Base-by-base conservation (phyloP, 2,113 vertebrate species). In the Ophthalmolycus amberensis region DNA sequence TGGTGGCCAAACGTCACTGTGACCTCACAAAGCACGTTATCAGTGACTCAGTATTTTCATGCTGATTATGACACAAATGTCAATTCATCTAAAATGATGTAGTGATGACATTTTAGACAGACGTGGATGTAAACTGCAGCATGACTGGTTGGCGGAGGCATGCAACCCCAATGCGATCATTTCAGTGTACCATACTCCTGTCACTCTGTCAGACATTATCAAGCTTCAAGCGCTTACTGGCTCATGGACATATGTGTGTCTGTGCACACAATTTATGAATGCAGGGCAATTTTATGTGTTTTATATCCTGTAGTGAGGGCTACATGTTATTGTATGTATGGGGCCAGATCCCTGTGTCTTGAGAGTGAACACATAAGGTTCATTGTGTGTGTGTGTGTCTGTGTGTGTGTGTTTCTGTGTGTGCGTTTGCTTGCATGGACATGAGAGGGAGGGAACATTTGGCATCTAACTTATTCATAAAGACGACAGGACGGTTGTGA, bases 401-500 rank as follows among this genome's bases (percentile, higher is more conserved):
- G 29, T 29, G 29, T 29, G 29, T 29, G 29, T 2, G 25, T 83
- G 44, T 63, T n/a, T 56, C 9, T 2, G 54, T 52, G 76, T 38
- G 72, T 83, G 76, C 12, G 22, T 82, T 37, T 68, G 65, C 76
- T 60, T 77, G 64, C 79, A 27, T 63, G 88, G 62, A 54, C 68
- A 74, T 65, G 75, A 85, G 85, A 89, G 69, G 85, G 81, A 88
- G 83, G 85, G 71, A 91, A 88, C 92, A 92, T 93, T 93, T 91
- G 90, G 90, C 77, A 54, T 86, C 80, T 91, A 85, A 93, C 78
- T 92, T 93, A 94, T 94, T 93, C 83, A 94, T 92, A 83, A 87
- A 88, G 83, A 75, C 46, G 77, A 91, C 92, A 90, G 92, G 91
- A 92, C 60, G 72, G 83, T 81, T 90, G 91, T 91, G 92, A 90